Conservation (phyloP, 1,140 invertebrate genomes). For the Anastrepha ludens region DNA sequence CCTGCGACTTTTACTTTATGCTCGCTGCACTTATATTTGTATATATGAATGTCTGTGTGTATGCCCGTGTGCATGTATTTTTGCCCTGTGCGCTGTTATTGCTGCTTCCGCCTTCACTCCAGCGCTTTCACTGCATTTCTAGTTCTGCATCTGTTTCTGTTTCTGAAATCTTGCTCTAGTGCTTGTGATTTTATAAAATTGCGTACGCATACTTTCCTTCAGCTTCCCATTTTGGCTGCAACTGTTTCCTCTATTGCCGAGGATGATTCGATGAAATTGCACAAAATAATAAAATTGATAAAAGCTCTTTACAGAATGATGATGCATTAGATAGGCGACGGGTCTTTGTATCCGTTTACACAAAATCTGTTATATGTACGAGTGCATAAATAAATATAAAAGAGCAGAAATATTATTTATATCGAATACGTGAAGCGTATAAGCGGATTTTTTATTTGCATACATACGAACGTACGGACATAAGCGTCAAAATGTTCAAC, state of each 20-base stretch:
- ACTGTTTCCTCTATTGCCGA: constrained; percentile 16
- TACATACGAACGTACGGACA: not conserved
- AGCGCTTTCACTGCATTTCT: constrained; percentile 10
- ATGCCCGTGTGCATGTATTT: not conserved
- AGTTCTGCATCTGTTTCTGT: not conserved
- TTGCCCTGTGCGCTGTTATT: not conserved
- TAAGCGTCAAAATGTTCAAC: constrained; percentile 69
- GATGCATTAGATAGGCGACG: constrained; percentile 47
- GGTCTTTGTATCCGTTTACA: constrained; percentile 31
- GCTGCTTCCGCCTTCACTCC: not conserved
- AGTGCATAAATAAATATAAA: constrained; percentile 5
- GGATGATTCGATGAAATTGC: constrained; percentile 39
- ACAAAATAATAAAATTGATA: constrained; percentile 53
- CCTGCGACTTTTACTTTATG: constrained; percentile 7
- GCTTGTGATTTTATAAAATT: constrained; percentile 34
- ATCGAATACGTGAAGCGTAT: constrained; percentile 32
- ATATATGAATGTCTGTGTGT: not conserved
- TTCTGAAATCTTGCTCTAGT: constrained; percentile 6
- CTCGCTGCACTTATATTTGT: not conserved
- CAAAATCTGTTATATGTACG: not conserved
- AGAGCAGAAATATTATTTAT: constrained; percentile 42
- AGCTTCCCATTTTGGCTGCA: constrained; percentile 8
- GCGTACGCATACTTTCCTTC: constrained; percentile 20
- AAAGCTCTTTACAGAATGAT: constrained; percentile 48
- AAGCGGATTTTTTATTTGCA: constrained; percentile 8